Evolutionary conservation across 2,113 vertebrate species (phyloP).

Genomic region (Thinocorus orbignyianus): DNA sequence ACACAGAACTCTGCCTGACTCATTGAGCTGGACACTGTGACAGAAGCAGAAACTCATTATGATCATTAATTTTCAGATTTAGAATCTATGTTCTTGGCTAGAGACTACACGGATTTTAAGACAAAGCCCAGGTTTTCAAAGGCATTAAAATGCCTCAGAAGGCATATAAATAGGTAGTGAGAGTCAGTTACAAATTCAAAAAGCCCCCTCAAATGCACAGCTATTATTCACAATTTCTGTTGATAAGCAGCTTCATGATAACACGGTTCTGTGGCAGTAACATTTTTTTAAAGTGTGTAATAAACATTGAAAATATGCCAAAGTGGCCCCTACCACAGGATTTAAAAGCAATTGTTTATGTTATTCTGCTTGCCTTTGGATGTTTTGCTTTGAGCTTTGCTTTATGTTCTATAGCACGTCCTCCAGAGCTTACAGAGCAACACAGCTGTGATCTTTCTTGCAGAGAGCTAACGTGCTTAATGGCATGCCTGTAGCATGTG

Average conservation of each 20-base stretch:
- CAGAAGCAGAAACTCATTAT: neutral
- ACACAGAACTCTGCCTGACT: neutral
- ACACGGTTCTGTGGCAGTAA: constrained; percentile 12
- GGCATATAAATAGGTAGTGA: neutral
- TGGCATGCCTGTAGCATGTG: neutral
- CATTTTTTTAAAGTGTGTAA: constrained; percentile 32
- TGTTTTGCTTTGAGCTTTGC: constrained; percentile 17
- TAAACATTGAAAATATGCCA: constrained; percentile 50
- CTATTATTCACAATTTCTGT: constrained; percentile 34
- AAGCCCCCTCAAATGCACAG: neutral
- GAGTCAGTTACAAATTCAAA: neutral
- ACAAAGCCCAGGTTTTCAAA: neutral
- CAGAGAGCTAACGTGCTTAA: neutral
- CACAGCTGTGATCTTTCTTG: neutral
- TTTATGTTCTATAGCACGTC: neutral
- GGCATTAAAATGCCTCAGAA: neutral
- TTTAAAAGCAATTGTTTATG: constrained; percentile 41
- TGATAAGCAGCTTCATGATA: constrained; percentile 15
- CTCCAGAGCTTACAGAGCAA: neutral
- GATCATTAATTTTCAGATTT: neutral
- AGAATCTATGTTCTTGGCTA: neutral
- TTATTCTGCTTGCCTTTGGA: neutral
- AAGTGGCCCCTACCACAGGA: constrained; percentile 20
- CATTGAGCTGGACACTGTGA: neutral
- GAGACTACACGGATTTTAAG: neutral